These are phyloP conservation scores for Alligator sinensis DNA, from an alignment of 2,113 vertebrate species.

Conservation along the genomic window DNA sequence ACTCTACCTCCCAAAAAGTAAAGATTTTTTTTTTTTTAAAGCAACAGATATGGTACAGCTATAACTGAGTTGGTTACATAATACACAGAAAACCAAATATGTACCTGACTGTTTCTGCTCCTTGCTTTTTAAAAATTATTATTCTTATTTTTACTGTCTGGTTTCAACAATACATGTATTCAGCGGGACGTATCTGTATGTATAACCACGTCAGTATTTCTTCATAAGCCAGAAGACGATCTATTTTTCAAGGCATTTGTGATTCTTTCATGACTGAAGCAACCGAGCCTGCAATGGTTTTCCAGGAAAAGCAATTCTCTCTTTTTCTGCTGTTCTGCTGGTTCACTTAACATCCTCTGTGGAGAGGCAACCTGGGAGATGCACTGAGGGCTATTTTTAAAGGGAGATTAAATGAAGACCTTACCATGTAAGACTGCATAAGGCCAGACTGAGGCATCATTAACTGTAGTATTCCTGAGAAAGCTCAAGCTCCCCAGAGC, in stretches of 20 bases:
- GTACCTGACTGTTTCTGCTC: background rate
- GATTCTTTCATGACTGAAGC: too few relatives aligned
- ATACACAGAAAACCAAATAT: background rate
- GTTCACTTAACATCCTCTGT: background rate
- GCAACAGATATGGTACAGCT: constrained; percentile 12
- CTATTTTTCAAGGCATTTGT: too few relatives aligned
- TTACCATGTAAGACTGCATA: background rate
- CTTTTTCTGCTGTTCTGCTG: too few relatives aligned
- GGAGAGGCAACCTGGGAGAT: constrained; percentile 16
- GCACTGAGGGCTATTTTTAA: background rate
- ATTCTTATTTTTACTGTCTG: too few relatives aligned
- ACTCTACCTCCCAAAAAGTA: background rate
- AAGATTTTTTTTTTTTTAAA: background rate
- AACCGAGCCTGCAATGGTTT: too few relatives aligned
- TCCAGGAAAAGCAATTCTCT: too few relatives aligned
- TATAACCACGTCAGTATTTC: too few relatives aligned
- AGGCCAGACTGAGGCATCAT: background rate
- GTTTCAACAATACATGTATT: too few relatives aligned
- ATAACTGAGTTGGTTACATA: background rate
- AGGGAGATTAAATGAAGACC: constrained; percentile 18
- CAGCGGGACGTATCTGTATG: too few relatives aligned
- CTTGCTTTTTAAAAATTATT: background rate
- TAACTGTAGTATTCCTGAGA: background rate
- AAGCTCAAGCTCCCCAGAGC: background rate
- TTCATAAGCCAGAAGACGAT: too few relatives aligned